These are phyloP conservation scores for Arothron firmamentum DNA, from an alignment of 2,113 vertebrate species.

Conservation along the genomic window DNA sequence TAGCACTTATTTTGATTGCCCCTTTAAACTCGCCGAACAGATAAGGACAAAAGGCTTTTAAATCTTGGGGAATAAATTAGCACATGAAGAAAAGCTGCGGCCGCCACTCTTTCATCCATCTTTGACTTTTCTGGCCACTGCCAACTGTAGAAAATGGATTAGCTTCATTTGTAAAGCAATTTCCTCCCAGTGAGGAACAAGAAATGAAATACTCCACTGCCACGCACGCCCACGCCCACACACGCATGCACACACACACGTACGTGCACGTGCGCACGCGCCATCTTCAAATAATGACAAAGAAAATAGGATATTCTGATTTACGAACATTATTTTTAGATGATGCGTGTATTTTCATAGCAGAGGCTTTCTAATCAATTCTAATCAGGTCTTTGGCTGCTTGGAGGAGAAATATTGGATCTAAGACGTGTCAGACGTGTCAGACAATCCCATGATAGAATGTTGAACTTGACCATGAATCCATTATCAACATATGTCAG, in stretches of 20 bases:
- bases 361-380: constrained; percentile 59
- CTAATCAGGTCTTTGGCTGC: constrained; percentile 51
- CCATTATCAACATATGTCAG: constrained; percentile 42
- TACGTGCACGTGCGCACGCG: too few species aligned
- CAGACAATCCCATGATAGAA: not conserved
- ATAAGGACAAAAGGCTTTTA: constrained; percentile 24
- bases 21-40: not conserved
- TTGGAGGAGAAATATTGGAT: constrained; percentile 24
- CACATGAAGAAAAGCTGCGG: constrained; percentile 15
- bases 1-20: constrained; percentile 2
- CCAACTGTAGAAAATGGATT: constrained; percentile 55
- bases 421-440: constrained; percentile 38
- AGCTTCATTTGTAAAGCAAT: constrained; percentile 57
- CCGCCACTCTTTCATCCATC: constrained; percentile 9
- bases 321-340: constrained; percentile 51
- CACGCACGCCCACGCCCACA: constrained; percentile 5
- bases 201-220: constrained; percentile 19
- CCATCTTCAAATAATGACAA: constrained; percentile 6
- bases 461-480: constrained; percentile 50
- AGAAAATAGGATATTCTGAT: constrained; percentile 20
- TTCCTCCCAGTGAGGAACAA: constrained; percentile 38
- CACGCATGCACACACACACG: too few species aligned
- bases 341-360: constrained; percentile 34
- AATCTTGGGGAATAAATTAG: constrained; percentile 28
- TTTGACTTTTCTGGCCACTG: constrained; percentile 25